Percentiles rank a stretch among this genome's conserved stretches.
Conservation (phyloP, 2,797 vertebrate genomes). For the Lepidocolaptes lacrymiger region DNA sequence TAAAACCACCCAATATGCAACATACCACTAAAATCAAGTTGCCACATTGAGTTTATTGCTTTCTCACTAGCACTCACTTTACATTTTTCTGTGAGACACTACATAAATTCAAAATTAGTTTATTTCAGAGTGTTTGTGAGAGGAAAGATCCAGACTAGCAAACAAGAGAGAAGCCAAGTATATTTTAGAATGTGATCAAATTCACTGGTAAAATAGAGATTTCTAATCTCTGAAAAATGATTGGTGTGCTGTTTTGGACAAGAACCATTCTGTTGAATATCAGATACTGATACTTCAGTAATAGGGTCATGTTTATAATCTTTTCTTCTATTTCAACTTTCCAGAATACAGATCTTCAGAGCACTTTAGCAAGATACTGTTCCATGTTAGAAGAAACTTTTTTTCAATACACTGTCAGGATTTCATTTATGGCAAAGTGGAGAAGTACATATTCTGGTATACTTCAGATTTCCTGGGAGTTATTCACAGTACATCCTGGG, state of each 20-base stretch:
- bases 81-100: not conserved
- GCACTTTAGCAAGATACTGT: not conserved
- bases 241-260: not conserved
- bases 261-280: not conserved
- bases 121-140: not conserved
- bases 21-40: constrained; percentile 3
- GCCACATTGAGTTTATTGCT: not conserved
- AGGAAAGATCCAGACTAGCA: not conserved
- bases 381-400: not conserved
- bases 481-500: not conserved
- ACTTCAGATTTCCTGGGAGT: not conserved
- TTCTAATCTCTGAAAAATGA: not conserved
- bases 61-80: constrained; percentile 15
- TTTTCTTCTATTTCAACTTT: not conserved
- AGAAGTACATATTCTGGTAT: not conserved
- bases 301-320: not conserved
- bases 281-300: not conserved
- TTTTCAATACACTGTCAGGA: not conserved
- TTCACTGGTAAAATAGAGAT: not conserved
- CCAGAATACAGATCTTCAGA: not conserved
- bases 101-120: constrained; percentile 12
- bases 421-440: not conserved
- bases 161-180: not conserved
- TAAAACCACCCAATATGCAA: constrained; percentile 8
- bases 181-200: not conserved